These are phyloP conservation scores for Kryptolebias marmoratus DNA, from an alignment of 2,113 vertebrate species.

Conservation along the genomic window DNA sequence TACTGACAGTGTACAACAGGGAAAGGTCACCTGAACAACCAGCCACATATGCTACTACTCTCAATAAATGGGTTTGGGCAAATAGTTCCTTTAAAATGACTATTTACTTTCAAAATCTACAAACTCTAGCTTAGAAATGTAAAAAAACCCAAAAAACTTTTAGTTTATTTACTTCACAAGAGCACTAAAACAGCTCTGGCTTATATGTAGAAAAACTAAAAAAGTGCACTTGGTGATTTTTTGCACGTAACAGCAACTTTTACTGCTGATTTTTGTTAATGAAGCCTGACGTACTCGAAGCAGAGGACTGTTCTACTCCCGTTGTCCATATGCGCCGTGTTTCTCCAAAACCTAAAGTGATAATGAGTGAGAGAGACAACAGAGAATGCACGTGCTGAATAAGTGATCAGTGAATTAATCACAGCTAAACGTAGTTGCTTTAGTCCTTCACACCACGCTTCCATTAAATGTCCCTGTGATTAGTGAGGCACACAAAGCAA, in stretches of 20 bases:
- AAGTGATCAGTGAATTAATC: conserved; percentile 62
- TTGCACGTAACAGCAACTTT: background rate
- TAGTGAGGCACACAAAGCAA: conserved; percentile 80
- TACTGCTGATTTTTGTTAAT: conserved; percentile 6
- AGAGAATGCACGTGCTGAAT: conserved; percentile 18
- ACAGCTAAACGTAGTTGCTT: conserved; percentile 80
- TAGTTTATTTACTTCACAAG: background rate
- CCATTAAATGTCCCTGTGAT: conserved; percentile 80
- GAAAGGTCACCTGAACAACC: conserved; percentile 58
- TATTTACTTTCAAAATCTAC: conserved; percentile 8
- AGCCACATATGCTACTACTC: conserved; percentile 28
- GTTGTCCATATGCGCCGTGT: background rate
- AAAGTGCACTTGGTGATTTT: background rate
- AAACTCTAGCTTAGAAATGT: background rate
- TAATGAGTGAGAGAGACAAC: conserved; percentile 25
- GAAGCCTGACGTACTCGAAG: too few species aligned
- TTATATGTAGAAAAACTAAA: background rate
- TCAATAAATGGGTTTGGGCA: conserved; percentile 38
- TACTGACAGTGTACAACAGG: conserved; percentile 22
- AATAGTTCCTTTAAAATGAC: conserved; percentile 18
- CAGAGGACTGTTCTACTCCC: background rate
- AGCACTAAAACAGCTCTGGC: background rate
- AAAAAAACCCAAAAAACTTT: background rate
- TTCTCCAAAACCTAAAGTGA: conserved; percentile 17
- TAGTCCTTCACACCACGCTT: conserved; percentile 75